These are phyloP conservation scores for Cephus nigrinus DNA, from an alignment of 2,888 invertebrate species.

Conservation along the genomic window DNA sequence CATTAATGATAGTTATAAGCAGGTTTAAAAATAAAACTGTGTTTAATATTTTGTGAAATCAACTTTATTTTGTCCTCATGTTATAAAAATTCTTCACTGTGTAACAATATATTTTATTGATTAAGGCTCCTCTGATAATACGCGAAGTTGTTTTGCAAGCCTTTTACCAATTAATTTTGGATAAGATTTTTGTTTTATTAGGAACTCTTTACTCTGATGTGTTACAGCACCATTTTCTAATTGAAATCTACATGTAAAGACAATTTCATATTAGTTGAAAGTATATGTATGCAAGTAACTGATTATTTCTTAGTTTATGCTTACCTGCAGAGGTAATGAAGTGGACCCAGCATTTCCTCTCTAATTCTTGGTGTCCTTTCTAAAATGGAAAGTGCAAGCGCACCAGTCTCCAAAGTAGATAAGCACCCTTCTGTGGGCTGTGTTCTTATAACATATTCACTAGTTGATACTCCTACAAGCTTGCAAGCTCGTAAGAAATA, in stretches of 20 bases:
- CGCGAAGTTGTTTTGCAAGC: slow-evolving; percentile 69
- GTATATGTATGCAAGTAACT: background rate
- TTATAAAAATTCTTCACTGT: background rate
- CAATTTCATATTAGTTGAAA: background rate
- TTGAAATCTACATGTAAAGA: slow-evolving; percentile 71
- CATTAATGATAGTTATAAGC: slow-evolving; percentile 10
- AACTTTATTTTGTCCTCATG: background rate
- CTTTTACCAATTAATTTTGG: slow-evolving; percentile 84
- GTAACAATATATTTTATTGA: background rate
- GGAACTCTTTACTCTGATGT: slow-evolving; percentile 92
- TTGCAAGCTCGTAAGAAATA: slow-evolving; percentile 85
- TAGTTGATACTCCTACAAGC: slow-evolving; percentile 76
- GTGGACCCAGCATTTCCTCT: slow-evolving; percentile 78
- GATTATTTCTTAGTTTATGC: background rate
- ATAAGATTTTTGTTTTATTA: slow-evolving; percentile 82
- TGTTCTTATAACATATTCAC: slow-evolving; percentile 87
- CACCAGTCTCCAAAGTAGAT: slow-evolving; percentile 90
- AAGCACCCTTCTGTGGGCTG: slow-evolving; percentile 82
- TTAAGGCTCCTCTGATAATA: slow-evolving; percentile 43
- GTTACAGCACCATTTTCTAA: slow-evolving; percentile 91
- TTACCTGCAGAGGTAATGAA: slow-evolving; percentile 81
- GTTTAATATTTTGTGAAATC: background rate
- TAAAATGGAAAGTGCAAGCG: slow-evolving; percentile 80
- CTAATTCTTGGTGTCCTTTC: slow-evolving; percentile 77
- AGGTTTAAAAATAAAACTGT: background rate